Evolutionary conservation across 2,797 vertebrate species (phyloP), one percentile per base, ranked within the genome.

Genomic region (Anguilla obscura): DNA sequence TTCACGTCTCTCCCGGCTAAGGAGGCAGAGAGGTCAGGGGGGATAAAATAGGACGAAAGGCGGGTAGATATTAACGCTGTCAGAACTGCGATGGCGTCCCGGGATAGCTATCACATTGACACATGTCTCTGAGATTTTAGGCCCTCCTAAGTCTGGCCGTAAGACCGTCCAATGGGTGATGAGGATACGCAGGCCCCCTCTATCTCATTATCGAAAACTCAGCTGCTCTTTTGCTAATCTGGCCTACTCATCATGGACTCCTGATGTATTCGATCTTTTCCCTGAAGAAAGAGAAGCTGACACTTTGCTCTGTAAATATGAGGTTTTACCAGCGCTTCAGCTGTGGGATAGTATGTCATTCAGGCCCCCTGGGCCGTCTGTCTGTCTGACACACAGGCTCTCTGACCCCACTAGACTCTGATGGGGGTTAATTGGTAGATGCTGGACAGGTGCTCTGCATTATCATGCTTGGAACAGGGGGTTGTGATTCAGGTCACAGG

Each of bases 1-100:
- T 95, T 92, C 91, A 93, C 36, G 91, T 95, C 94, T 95, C 94
- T 94, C 24, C 91, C 91, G 93, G 95, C 94, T 24, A 94, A 93
- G 89, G 87, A 91, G 90, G 86, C 85, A 90, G 90, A 91, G 82
- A 85, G 66, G 79, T 76, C 83, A 60, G 21, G 58, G 86, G 80
- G 58, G 60, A 79, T 48, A 60, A 71, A 54, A 89, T 6, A 92
- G 92, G 93, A 92, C 90, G 90, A 92, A 91, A 85, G 87, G 92
- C 76, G 48, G 89, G 76, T 30, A 69, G 63, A 40, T 82, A 89
- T 89, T 89, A 90, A 87, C 86, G 90, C 93, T 93, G 94, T 94
- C 94, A 94, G 91, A 93, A 92, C 90, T 92, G 90, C 93, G 91
- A 93, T 91, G 91, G 92, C 93, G 94, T 92, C 93, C 92, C 92